Evolutionary conservation across 1,140 invertebrate species (phyloP), one percentile per base, ranked within the genome.

Genomic region (Paraescarpia echinospica): DNA sequence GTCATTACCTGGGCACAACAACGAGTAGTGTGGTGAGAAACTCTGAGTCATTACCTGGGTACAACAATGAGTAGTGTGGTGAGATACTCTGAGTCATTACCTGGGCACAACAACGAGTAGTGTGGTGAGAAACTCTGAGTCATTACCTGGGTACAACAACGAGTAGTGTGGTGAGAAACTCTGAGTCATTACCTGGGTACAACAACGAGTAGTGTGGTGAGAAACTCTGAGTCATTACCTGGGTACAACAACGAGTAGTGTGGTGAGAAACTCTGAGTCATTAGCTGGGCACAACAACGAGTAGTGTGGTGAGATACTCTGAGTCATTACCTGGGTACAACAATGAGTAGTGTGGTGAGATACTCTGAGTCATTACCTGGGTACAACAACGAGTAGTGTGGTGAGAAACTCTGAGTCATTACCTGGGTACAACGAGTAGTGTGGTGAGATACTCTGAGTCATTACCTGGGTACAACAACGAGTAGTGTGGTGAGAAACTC

Each of bases 281-380:
- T n/a, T n/a, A n/a, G n/a, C n/a, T n/a, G 93, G 99, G 99, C 91
- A 99, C 98, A 95, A 99, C 99, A 90, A 99, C 99, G 51, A 99
- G 97, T 48, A 99, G 96, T 5, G 99, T 99, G 92, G 98, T 98
- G 93, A 99, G 97, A 96, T 99, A 99, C 96, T 99, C 99, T 92
- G 99, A 99, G 96, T 99, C 98, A n/a, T n/a, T n/a, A n/a, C n/a
- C n/a, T n/a, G 93, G 99, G 99, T 92, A 99, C 98, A 95, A 99
- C 99, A 90, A 99, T 99, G 51, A 99, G 97, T 48, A 99, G 96
- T 5, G 99, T 99, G 92, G 98, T 98, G 93, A 99, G 97, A 96
- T 99, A 99, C 96, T 99, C 99, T 92, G 99, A 99, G 96, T 99
- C 98, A n/a, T n/a, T n/a, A n/a, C n/a, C n/a, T n/a, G 93, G 99